A percentile compares a stretch with the other conserved stretches of the same genome.
phyloP scores from a whole-genome alignment of 92 coral and sea anemone genomes.

The Phymanthus crucifer region DNA sequence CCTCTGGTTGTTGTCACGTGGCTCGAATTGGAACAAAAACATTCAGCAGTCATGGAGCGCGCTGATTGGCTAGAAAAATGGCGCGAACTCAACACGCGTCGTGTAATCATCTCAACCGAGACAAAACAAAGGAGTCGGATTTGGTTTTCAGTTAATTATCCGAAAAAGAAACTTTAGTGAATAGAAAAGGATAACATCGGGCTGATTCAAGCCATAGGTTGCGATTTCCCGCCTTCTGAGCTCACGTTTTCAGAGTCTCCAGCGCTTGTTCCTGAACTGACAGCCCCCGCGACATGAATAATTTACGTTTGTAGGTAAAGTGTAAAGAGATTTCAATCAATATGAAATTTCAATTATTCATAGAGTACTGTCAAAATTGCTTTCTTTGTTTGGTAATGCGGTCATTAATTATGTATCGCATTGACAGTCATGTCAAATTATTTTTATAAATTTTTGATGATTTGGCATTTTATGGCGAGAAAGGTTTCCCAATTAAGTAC shows the following conservation, averaged over 20 bases:
- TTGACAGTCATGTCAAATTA: constrained; percentile 61
- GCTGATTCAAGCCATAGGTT: background rate
- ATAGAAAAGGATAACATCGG: background rate
- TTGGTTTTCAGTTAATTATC: background rate
- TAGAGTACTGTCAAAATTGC: constrained; percentile 82
- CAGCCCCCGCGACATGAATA: constrained; percentile 56
- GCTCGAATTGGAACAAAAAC: constrained; percentile 2
- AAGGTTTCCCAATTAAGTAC: constrained; percentile 40
- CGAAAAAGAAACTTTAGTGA: background rate
- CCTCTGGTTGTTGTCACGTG: constrained; percentile 34
- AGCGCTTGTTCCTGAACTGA: constrained; percentile 25
- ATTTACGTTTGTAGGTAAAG: constrained; percentile 78
- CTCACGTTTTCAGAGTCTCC: background rate
- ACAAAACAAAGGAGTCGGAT: constrained; percentile 8
- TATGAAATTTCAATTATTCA: constrained; percentile 94
- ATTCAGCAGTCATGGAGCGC: constrained; percentile 16
- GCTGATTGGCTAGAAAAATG: constrained; percentile 22
- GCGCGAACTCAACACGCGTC: constrained; percentile 6
- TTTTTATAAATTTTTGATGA: constrained; percentile 61
- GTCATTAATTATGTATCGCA: constrained; percentile 67
- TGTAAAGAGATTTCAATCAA: constrained; percentile 90
- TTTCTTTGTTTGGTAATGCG: constrained; percentile 74
- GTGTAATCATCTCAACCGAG: constrained; percentile 17
- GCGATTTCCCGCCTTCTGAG: background rate
- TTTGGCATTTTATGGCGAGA: constrained; percentile 92